Percentiles rank a stretch among this genome's conserved stretches.
These are phyloP conservation scores for Lucilia sericata DNA, from an alignment of 1,140 invertebrate genomes.

Conservation along the genomic window DNA sequence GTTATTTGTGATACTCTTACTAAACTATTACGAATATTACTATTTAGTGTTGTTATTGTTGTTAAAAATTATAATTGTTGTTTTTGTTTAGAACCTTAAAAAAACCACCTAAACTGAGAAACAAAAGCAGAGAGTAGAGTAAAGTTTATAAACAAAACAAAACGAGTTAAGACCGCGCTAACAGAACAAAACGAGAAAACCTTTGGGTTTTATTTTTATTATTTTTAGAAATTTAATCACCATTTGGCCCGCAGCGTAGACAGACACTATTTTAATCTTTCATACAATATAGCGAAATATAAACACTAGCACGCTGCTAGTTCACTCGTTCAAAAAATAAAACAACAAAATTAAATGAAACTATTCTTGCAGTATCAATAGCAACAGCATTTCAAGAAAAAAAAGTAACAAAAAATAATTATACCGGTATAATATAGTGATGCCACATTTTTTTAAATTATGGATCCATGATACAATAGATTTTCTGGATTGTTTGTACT, in stretches of 20 bases:
- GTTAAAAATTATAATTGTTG: background rate
- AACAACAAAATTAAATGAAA: background rate
- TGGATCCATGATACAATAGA: no score
- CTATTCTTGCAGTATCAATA: conserved; percentile 3
- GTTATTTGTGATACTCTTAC: background rate
- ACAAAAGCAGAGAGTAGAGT: background rate
- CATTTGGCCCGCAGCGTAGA: conserved; percentile 12
- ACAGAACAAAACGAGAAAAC: conserved; percentile 9
- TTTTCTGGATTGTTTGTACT: no score
- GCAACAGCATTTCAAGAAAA: background rate
- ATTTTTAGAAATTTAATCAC: conserved; percentile 50
- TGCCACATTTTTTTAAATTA: no score
- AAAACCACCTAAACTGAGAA: background rate
- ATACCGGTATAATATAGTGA: background rate
- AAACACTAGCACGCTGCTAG: background rate
- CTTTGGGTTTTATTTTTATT: conserved; percentile 22
- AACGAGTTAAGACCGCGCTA: conserved; percentile 27
- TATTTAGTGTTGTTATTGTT: background rate
- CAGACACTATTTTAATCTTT: background rate
- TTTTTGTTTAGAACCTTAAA: background rate
- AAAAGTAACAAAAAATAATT: background rate
- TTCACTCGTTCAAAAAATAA: no score
- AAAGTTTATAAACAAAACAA: conserved; percentile 19
- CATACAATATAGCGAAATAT: background rate
- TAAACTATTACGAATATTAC: no score